A percentile compares a stretch with the other conserved stretches of the same genome.
phyloP scores from a whole-genome alignment of 2,888 invertebrate species.

The Acronicta aceris region DNA sequence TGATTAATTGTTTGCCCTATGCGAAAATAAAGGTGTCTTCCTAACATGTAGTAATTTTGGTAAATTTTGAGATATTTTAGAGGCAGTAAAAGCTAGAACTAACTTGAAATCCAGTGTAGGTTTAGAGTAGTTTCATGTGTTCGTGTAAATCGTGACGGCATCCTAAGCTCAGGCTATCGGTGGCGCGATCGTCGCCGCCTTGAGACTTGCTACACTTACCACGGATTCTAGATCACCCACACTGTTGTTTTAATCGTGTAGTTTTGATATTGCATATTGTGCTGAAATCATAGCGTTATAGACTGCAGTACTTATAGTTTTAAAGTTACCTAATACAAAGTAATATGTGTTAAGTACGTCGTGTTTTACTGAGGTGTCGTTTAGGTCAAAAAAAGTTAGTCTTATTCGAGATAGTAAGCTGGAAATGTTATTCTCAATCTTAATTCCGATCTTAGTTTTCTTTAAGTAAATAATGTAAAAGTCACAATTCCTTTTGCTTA shows the following conservation, averaged over 20 bases:
- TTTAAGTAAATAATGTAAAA: background rate
- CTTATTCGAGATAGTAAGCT: no score
- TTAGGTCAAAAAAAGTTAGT: no score
- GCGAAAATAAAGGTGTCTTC: no score
- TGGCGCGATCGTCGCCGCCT: conserved; percentile 58
- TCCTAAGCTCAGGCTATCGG: conserved; percentile 56
- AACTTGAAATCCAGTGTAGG: background rate
- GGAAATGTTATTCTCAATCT: background rate
- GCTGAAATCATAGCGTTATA: conserved; percentile 17
- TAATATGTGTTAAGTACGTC: no score
- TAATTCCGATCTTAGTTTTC: background rate
- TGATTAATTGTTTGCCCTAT: no score
- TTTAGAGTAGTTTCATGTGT: conserved; percentile 30
- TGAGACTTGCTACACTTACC: conserved; percentile 50
- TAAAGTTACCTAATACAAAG: no score
- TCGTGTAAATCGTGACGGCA: conserved; percentile 61
- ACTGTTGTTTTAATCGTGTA: conserved; percentile 45
- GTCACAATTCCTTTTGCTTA: conserved; percentile 21
- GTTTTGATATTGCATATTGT: conserved; percentile 36
- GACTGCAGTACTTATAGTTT: background rate
- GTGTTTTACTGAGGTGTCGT: no score
- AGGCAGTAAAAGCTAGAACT: background rate
- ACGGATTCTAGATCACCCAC: conserved; percentile 54
- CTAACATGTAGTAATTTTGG: no score
- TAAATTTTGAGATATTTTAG: background rate